These are phyloP conservation scores for Equus quagga DNA, from an alignment of 2,113 vertebrate genomes.

Conservation along the genomic window DNA sequence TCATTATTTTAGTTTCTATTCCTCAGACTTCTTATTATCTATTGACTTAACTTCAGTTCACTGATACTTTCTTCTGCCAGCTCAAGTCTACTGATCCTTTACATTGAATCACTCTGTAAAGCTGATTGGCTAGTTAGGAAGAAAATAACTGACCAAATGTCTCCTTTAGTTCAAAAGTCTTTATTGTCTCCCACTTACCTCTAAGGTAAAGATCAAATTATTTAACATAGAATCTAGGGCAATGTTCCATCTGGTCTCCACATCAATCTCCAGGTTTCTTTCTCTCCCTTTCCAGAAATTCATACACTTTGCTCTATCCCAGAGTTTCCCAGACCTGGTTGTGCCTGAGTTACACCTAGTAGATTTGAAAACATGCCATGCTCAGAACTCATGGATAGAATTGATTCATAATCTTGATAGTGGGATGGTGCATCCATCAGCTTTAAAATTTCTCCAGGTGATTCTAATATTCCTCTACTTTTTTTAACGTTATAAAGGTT, in stretches of 20 bases:
- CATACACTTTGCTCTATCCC: neutral
- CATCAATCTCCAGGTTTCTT: neutral
- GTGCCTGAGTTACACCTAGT: neutral
- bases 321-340: too few species aligned
- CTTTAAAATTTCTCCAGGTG: neutral
- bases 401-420: neutral
- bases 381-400: neutral
- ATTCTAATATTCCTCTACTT: neutral
- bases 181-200: neutral
- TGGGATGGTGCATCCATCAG: neutral
- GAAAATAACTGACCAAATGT: neutral
- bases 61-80: neutral
- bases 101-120: neutral
- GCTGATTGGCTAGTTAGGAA: neutral
- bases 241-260: neutral
- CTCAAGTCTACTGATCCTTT: neutral
- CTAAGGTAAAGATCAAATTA: neutral
- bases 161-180: neutral
- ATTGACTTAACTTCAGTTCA: neutral
- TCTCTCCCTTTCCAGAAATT: neutral
- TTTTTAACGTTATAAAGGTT: neutral
- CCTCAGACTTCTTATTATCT: neutral
- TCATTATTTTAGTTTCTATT: neutral
- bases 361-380: neutral
- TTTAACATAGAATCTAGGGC: neutral